Evolutionary conservation across 2,888 invertebrate genomes (phyloP).

Genomic region (Iphiclides podalirius): DNA sequence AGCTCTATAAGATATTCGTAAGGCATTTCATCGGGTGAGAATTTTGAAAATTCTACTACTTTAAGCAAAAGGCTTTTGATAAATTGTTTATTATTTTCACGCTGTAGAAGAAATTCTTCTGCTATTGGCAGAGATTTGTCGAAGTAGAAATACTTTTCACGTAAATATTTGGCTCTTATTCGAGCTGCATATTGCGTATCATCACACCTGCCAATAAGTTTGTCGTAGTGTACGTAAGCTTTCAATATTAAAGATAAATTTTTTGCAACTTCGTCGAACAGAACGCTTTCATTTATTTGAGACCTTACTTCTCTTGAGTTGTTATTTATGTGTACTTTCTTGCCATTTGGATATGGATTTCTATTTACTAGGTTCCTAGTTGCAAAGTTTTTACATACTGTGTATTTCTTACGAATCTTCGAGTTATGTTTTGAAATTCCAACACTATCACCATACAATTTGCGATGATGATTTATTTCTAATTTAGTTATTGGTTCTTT

Average conservation of each 20-base stretch:
- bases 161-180: neutral
- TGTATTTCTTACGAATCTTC: neutral
- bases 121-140: constrained; percentile 39
- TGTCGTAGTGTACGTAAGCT: neutral
- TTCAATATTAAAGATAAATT: constrained; percentile 23
- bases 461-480: neutral
- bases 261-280: constrained; percentile 21
- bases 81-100: constrained; percentile 38
- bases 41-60: constrained; percentile 32
- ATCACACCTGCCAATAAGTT: neutral
- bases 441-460: neutral
- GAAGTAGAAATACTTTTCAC: constrained; percentile 37
- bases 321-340: too few species aligned
- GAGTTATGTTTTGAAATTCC: neutral
- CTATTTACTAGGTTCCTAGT: neutral
- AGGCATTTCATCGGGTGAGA: neutral
- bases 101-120: constrained; percentile 39
- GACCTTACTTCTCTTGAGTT: neutral
- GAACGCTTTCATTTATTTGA: constrained; percentile 10
- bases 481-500: neutral
- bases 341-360: neutral
- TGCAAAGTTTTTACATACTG: neutral
- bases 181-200: neutral
- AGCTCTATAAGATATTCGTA: constrained; percentile 22
- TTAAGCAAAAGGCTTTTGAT: constrained; percentile 35